Percentiles rank a stretch among this genome's conserved stretches.
Conservation (phyloP, 1,140 invertebrate species). For the Pomacea maculata region DNA sequence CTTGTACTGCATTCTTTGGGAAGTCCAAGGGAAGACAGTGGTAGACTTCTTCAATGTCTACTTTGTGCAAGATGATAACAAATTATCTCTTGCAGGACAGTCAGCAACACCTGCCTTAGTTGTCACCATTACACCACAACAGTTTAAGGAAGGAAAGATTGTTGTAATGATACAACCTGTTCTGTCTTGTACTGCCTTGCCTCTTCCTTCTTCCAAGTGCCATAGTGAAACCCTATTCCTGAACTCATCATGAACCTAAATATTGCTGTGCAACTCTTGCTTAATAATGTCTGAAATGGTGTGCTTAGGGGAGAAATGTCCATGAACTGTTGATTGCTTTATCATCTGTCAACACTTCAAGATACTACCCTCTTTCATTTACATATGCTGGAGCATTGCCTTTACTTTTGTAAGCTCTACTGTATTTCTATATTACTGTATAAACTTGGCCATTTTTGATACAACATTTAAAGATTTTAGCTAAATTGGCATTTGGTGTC, state of each 20-base stretch:
- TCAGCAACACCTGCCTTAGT: conserved; percentile 6
- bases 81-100: conserved; percentile 3
- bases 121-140: not conserved
- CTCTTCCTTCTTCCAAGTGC: not conserved
- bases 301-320: no score
- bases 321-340: no score
- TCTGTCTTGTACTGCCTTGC: conserved; percentile 8
- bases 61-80: not conserved
- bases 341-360: no score
- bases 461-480: no score
- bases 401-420: no score
- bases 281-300: no score
- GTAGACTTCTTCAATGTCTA: conserved; percentile 20
- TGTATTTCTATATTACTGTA: no score
- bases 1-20: conserved; percentile 6
- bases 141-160: not conserved
- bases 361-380: no score
- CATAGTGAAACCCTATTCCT: not conserved
- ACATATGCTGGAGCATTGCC: no score
- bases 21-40: not conserved
- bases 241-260: not conserved
- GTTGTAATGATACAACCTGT: conserved; percentile 11
- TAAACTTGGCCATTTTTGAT: no score
- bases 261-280: no score
- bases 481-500: no score